Evolutionary conservation across 2,888 invertebrate species (phyloP), one percentile per base, ranked within the genome.

Genomic region (Notodonta ziczac): DNA sequence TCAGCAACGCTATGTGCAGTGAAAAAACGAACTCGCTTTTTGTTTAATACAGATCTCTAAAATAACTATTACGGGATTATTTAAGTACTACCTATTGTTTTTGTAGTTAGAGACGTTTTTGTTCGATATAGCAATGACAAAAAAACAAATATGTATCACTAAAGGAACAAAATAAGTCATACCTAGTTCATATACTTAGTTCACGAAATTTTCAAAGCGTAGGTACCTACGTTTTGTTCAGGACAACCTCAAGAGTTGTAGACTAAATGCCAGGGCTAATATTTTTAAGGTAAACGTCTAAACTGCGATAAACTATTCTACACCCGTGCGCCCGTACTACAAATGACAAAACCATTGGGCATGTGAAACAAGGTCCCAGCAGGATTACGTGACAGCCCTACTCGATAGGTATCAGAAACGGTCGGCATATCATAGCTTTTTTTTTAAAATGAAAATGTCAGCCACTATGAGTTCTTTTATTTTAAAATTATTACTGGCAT

Each of bases 391-490:
- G 78, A 61, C 77, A 74, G 62, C 80, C 82, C 79, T 82, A 60
- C 64, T 16, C 56, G 73, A 76, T 77, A 77, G 72, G 74, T 83
- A 82, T 70, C 74, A 67, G 79, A 73, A 76, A 77, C 69, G 70
- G 69, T 73, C 74, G 69, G 74, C 77, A 80, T 78, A 81, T 82
- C 81, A 84, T 88, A 82, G 81, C 88, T 88, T 88, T 83, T 88
- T 89, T 84, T 79, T 60, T n/a, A n/a, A 80, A 86, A 84, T 84
- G 80, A 79, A 90, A 92, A 92, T 92, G 91, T 91, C 91, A 92
- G 85, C 83, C 77, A 77, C 80, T 77, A 66, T 78, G 76, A 74
- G 81, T 81, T 78, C 80, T 54, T 81, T 86, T 35, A 6, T 35
- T 35, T 83, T 79, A 73, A 80, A 85, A 83, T 87, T 82, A 83